Conservation (phyloP, 2,797 vertebrate genomes). For the Acrossocheilus fasciatus region DNA sequence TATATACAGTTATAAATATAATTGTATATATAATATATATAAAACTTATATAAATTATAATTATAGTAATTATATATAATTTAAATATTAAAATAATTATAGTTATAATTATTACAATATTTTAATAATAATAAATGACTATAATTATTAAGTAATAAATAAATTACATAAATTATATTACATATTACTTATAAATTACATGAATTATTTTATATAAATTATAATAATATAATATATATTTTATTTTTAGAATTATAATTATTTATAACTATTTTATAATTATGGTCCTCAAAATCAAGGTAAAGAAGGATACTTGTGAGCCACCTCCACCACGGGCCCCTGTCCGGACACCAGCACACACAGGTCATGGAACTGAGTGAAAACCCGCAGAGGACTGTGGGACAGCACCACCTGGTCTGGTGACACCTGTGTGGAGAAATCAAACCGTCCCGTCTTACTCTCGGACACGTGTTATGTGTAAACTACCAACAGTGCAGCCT, state of each 20-base stretch:
- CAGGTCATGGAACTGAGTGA: conserved; percentile 86
- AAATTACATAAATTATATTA: too few species aligned
- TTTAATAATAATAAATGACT: background rate
- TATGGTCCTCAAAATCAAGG: background rate
- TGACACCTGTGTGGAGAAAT: conserved; percentile 81
- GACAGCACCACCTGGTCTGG: conserved; percentile 93
- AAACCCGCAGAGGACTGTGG: conserved; percentile 93
- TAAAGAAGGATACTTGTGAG: conserved; percentile 91
- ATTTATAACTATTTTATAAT: background rate
- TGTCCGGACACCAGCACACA: conserved; percentile 92
- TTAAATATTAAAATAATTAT: too few species aligned
- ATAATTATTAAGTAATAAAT: too few species aligned
- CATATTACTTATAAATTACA: background rate
- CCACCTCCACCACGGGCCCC: conserved; percentile 89
- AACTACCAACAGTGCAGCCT: background rate
- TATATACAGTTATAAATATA: too few species aligned
- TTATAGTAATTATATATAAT: too few species aligned
- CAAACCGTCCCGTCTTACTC: background rate
- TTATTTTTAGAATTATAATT: background rate
- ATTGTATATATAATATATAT: too few species aligned
- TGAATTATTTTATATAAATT: background rate
- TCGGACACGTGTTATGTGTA: background rate
- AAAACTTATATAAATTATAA: too few species aligned
- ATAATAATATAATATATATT: background rate
- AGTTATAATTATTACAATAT: background rate